Conservation (phyloP, 2,797 vertebrate species). For the Lepus townsendii region DNA sequence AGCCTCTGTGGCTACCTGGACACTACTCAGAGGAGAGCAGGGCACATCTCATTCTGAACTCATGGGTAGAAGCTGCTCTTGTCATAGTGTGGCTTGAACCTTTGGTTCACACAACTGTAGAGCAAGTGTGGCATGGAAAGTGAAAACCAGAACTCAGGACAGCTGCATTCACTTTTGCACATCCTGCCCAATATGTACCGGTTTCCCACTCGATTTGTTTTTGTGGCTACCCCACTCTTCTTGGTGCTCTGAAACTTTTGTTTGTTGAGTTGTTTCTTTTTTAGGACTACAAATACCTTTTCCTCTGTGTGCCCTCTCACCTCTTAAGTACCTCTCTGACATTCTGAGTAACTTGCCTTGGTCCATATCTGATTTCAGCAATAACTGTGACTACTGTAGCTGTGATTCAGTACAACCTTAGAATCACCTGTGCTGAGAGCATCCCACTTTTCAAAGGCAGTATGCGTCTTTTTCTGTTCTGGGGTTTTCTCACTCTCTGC, state of each 20-base stretch:
- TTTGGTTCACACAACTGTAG: background rate
- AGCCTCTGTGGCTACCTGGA: background rate
- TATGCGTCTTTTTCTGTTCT: background rate
- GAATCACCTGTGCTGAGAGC: background rate
- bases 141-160: background rate
- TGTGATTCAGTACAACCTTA: background rate
- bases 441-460: background rate
- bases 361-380: background rate
- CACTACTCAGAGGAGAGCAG: background rate
- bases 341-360: background rate
- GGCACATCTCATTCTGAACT: background rate
- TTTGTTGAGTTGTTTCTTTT: background rate
- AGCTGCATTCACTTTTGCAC: background rate
- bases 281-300: background rate
- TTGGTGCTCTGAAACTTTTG: background rate
- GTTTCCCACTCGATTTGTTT: background rate
- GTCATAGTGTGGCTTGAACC: background rate
- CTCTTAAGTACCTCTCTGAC: background rate
- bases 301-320: background rate
- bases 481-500: background rate
- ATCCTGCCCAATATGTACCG: no score
- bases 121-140: background rate
- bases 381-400: background rate
- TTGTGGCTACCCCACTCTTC: background rate
- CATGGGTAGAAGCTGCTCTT: background rate